phyloP scores from a whole-genome alignment of 2,888 invertebrate genomes.

The Latrodectus elegans region DNA sequence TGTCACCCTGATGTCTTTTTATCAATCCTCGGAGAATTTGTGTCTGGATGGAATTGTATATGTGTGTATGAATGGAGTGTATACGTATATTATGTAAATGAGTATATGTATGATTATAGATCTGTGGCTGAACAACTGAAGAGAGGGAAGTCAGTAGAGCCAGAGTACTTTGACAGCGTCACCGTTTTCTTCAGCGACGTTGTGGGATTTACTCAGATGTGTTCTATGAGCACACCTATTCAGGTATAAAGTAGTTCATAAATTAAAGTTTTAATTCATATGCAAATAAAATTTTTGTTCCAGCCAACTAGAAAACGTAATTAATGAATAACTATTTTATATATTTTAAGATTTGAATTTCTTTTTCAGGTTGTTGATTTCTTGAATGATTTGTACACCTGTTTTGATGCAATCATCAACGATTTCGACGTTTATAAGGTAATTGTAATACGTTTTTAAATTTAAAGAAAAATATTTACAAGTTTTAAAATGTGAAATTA shows the following conservation, averaged over 20 bases:
- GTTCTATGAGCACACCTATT: conserved; percentile 76
- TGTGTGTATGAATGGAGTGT: too few relatives aligned
- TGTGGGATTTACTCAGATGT: conserved; percentile 78
- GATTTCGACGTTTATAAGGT: conserved; percentile 72
- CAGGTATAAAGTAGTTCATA: conserved; percentile 72
- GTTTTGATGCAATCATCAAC: conserved; percentile 72
- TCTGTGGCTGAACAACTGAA: conserved; percentile 76
- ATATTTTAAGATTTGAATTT: not conserved
- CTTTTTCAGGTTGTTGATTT: conserved; percentile 78
- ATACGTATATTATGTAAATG: too few relatives aligned
- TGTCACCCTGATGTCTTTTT: too few relatives aligned
- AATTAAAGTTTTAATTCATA: too few relatives aligned
- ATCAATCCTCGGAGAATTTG: too few relatives aligned
- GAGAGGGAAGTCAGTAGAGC: conserved; percentile 77
- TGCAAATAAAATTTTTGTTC: not conserved
- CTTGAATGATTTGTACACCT: conserved; percentile 72
- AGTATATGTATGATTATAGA: conserved; percentile 70
- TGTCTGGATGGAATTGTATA: too few relatives aligned
- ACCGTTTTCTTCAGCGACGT: conserved; percentile 77
- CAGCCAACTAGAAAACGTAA: too few relatives aligned
- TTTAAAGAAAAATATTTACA: too few relatives aligned
- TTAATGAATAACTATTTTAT: not conserved
- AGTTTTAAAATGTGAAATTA: too few relatives aligned
- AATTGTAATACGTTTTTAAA: conserved; percentile 16
- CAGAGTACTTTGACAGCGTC: conserved; percentile 76